These are phyloP conservation scores for Polyploca ridens DNA, from an alignment of 2,888 invertebrate species.

Conservation along the genomic window DNA sequence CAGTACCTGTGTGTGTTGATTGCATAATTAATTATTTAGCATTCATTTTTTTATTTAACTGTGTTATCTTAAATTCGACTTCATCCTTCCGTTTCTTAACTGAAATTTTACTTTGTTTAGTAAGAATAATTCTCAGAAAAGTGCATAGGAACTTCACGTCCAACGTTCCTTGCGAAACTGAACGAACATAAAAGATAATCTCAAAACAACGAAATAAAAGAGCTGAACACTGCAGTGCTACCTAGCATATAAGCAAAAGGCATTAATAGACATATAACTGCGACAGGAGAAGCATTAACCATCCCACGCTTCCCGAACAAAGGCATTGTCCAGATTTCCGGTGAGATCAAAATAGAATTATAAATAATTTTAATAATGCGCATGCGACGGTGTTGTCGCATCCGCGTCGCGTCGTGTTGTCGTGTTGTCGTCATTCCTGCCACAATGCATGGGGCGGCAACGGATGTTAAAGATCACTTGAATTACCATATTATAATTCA, in stretches of 20 bases:
- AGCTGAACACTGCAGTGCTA: conserved; percentile 6
- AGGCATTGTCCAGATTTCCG: conserved; percentile 49
- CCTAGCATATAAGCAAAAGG: conserved; percentile 6
- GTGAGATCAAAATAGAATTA: conserved; percentile 46
- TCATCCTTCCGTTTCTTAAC: not conserved
- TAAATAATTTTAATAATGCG: conserved; percentile 56
- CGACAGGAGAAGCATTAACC: conserved; percentile 20
- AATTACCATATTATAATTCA: conserved; percentile 68
- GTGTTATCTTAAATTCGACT: too few species aligned
- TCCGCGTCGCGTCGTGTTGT: conserved; percentile 18
- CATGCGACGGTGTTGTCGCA: conserved; percentile 20
- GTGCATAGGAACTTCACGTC: not conserved
- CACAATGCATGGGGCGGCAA: conserved; percentile 58
- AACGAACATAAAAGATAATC: not conserved
- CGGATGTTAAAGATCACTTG: conserved; percentile 61
- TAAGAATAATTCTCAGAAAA: too few species aligned
- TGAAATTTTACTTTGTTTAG: not conserved
- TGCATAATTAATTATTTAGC: not conserved
- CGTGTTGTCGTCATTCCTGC: conserved; percentile 45
- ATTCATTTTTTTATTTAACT: too few species aligned
- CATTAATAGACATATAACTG: conserved; percentile 11
- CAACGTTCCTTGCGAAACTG: not conserved
- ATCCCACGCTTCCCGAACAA: conserved; percentile 48
- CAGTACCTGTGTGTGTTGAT: not conserved
- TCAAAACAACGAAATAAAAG: not conserved